Base-by-base conservation (phyloP, 2,113 vertebrate species). In the Arvicanthis niloticus region DNA sequence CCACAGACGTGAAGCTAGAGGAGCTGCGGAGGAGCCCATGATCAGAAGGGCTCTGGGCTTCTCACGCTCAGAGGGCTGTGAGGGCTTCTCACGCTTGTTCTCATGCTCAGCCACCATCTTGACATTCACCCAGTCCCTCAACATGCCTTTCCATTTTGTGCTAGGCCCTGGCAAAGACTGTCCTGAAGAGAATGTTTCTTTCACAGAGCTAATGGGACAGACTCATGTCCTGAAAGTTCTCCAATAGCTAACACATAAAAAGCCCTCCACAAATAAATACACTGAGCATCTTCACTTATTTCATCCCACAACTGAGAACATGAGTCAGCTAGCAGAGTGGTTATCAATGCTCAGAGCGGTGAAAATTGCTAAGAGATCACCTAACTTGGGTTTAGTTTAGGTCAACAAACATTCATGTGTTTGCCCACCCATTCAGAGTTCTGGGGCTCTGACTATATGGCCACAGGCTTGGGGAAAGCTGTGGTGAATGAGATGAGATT, bases 401-500 rank as follows among this genome's bases (percentile, higher is more conserved):
- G 73, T 80, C 58, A 86, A 80, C 58, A 60, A 53, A 34, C 21
- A 15, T 42, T 34, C 12, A 29, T 73, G 56, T 37, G 60, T 21
- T 67, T 56, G 17, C 8, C 81, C n/a, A 40, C 70, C 77, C 31
- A 42, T 88, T 94, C 67, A 45, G 31, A 67, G 94, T 92, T 65
- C 24, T 19, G 34, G 24, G 58, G 37, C 34, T 37, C 45, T 2
- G 2, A 7, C 34, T 45, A 26, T 31, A 29, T 16, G 37, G 26
- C 24, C 48, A 51, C 0, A 58, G 80, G 53, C n/a, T 53, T 65
- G 40, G 12, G 42, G 6, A 65, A 51, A 53, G 70, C 24, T 15
- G 17, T 10, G 16, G 8, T 5, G 4, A 58, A 4, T 9, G 51
- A 82, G 77, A 58, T 0, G 0, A 29, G 10, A 6, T 45, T 19